These are phyloP conservation scores for Montipora capitata DNA, from an alignment of 92 coral and sea anemone genomes.

Conservation along the genomic window DNA sequence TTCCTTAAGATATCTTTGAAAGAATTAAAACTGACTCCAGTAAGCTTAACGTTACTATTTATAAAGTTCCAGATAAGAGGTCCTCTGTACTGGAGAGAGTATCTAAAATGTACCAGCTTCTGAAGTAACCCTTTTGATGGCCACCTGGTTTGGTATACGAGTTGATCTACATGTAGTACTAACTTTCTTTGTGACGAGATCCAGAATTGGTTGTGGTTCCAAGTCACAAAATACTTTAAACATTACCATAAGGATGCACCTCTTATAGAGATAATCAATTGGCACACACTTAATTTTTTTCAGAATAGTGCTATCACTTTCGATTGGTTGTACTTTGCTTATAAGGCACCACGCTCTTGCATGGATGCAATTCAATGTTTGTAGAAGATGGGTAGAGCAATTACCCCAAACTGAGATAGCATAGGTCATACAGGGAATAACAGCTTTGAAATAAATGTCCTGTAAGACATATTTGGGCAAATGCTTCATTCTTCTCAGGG, in stretches of 20 bases:
- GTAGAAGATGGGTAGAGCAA: no score
- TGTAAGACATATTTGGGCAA: no score
- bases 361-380: no score
- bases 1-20: no score
- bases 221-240: neutral
- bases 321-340: neutral
- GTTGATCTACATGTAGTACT: constrained; percentile 14
- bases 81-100: neutral
- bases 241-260: constrained; percentile 3
- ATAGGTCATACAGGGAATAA: no score
- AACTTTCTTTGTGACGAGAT: neutral
- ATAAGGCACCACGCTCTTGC: no score
- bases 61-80: neutral
- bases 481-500: no score
- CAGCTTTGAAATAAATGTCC: no score
- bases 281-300: neutral
- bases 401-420: no score
- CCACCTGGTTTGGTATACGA: neutral
- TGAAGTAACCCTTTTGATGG: neutral
- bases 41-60: neutral
- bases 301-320: neutral
- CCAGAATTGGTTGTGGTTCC: constrained; percentile 2
- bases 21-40: neutral
- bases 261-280: constrained; percentile 10
- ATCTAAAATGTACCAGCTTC: constrained; percentile 13